Evolutionary conservation across 2,888 invertebrate genomes (phyloP), one percentile per base, ranked within the genome.

Genomic region (Anoplius nigerrimus): DNA sequence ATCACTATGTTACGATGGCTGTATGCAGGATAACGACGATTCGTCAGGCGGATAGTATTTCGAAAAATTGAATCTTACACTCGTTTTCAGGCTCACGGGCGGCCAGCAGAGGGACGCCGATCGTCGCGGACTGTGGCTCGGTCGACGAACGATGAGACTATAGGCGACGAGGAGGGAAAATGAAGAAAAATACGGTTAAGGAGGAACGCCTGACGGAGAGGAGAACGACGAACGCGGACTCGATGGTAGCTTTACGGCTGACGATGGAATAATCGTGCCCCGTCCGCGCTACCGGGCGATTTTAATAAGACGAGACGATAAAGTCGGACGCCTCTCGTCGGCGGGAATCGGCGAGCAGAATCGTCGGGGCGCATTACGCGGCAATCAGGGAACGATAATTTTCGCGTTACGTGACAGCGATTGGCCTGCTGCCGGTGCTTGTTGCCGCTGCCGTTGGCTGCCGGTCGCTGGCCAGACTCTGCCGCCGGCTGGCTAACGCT

Each of bases 371-470:
- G 71, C 72, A 66, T 78, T 77, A 75, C 76, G 75, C 66, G 71
- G 76, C 78, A 76, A 82, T 82, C 80, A 68, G 64, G 54, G 63
- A 64, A 71, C 70, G 74, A 82, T 82, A 76, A 81, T 77, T 82
- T 80, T 78, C 73, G 72, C 74, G 71, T 73, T 80, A 75, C 76
- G 59, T 70, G 76, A 76, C 82, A 67, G 65, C 73, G 66, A 78
- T 72, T 61, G 69, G 69, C 57, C 63, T 55, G 54, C 15, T 45
- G 18, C 53, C 52, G 43, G 55, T 55, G 58, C 16, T 52, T 46
- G 20, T 5, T 43, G 21, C 48, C 15, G 34, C 21, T 60, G 56
- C 52, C 53, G 48, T 16, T 34, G 48, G 48, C 48, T 18, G 16
- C 18, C n/a, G 16, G 48, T 5, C 48, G 48, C 48, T 48, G 48